Evolutionary conservation across 2,797 vertebrate species (phyloP).

Genomic region (Typhlichthys subterraneus): DNA sequence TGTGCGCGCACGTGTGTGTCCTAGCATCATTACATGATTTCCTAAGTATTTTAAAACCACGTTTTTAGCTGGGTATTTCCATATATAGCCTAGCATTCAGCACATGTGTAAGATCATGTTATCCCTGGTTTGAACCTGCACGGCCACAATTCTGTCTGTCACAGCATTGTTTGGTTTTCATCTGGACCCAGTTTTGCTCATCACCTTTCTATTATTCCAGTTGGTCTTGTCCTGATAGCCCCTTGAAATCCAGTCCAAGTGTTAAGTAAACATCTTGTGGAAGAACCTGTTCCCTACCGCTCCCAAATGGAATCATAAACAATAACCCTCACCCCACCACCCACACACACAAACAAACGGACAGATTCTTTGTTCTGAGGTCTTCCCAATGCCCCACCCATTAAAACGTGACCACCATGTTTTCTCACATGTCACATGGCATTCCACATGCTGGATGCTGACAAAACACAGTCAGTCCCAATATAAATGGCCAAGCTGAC

Average conservation of each 20-base stretch:
- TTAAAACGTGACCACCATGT: constrained; percentile 22
- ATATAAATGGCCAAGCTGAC: constrained; percentile 10
- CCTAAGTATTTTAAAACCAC: no score
- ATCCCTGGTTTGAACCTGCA: no score
- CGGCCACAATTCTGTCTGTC: no score
- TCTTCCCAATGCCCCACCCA: constrained; percentile 11
- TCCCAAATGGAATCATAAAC: constrained; percentile 40
- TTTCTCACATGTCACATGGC: constrained; percentile 57
- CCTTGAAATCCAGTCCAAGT: constrained; percentile 23
- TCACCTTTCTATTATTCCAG: constrained; percentile 21
- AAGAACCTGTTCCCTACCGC: constrained; percentile 19
- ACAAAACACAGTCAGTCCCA: constrained; percentile 28
- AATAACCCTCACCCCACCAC: constrained; percentile 5
- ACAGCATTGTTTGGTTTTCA: no score
- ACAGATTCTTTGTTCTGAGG: constrained; percentile 4
- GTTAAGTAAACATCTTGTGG: constrained; percentile 17
- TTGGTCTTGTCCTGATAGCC: constrained; percentile 15
- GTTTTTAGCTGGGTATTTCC: no score
- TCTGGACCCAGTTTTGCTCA: no score
- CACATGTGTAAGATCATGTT: no score
- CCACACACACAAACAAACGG: background rate
- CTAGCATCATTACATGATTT: no score
- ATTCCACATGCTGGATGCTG: constrained; percentile 46
- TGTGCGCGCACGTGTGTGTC: no score
- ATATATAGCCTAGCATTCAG: no score